Base-by-base conservation (phyloP, 2,888 invertebrate species). In the Troilus luridus region DNA sequence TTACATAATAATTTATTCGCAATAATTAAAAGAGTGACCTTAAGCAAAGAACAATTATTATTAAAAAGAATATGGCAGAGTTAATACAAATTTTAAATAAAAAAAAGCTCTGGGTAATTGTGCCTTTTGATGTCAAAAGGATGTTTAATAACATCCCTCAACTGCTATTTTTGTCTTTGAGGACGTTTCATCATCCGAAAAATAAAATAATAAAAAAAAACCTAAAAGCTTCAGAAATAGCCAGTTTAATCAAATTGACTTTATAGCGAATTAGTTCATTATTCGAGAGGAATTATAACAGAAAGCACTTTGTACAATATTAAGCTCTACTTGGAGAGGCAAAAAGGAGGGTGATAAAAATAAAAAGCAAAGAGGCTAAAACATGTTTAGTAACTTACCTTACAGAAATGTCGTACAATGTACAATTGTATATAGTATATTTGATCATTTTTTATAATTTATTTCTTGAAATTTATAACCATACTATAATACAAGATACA, bases 111-210 rank as follows among this genome's bases (percentile, higher is more conserved):
- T 7, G 72, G 41, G 72, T 77, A 77, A 77, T 77, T 77, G 72
- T 77, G 72, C 41, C 72, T 77, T 77, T 77, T 77, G 72, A 77
- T 77, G 72, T 77, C 27, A 77, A 77, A 77, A 77, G 72, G 19
- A 17, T 77, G 72, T 77, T 77, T 77, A 77, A 77, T 77, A 77
- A 77, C 72, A 77, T 77, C 72, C 72, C 72, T 77, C 7, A 77
- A 41, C 72, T 77, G 7, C 41, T 77, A 17, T 77, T 77, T 77
- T 77, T 77, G 72, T 77, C 72, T 77, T 77, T 77, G 72, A 77
- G 41, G 41, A 77, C 72, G 72, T 77, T 77, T 77, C 72, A 19
- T 77, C 72, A 77, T 41, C 27, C 41, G 72, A 77, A 77, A 77
- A 67, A 67, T 67, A 67, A 67, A 64, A 60, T 17, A 60, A 14